Percentiles rank a stretch among this genome's conserved stretches.
Conservation (phyloP, 2,888 invertebrate genomes). For the Spilosoma lubricipeda region DNA sequence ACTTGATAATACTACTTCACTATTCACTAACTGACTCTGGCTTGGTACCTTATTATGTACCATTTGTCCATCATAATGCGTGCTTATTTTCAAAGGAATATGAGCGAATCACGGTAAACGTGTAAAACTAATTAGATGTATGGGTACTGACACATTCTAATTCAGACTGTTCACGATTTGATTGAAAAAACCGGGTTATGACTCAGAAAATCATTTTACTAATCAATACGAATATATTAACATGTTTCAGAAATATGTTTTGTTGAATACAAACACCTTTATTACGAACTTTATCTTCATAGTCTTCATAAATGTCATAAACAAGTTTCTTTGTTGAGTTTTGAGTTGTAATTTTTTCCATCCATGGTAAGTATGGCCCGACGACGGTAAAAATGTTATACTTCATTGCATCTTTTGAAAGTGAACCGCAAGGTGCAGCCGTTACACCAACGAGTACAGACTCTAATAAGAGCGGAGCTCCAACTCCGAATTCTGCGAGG, state of each 20-base stretch:
- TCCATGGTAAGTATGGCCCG: slow-evolving; percentile 70
- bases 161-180: slow-evolving; percentile 8
- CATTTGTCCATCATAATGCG: slow-evolving; percentile 43
- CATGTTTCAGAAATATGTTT: slow-evolving; percentile 22
- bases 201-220: slow-evolving; percentile 50
- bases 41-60: slow-evolving; percentile 29
- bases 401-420: slow-evolving; percentile 47
- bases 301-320: slow-evolving; percentile 4
- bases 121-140: neutral
- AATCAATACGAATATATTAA: slow-evolving; percentile 50
- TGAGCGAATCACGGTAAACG: slow-evolving; percentile 48
- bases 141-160: neutral
- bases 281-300: slow-evolving; percentile 14
- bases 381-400: slow-evolving; percentile 73
- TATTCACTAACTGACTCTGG: slow-evolving; percentile 19
- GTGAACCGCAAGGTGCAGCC: slow-evolving; percentile 58
- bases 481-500: slow-evolving; percentile 64
- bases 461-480: slow-evolving; percentile 66
- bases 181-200: slow-evolving; percentile 29
- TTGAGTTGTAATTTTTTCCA: slow-evolving; percentile 53
- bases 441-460: slow-evolving; percentile 64
- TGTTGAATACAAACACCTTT: slow-evolving; percentile 9
- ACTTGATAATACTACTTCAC: slow-evolving; percentile 9
- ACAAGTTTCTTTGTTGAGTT: slow-evolving; percentile 7
- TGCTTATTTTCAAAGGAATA: slow-evolving; percentile 66